These are phyloP conservation scores for Scaptomyza polygonia DNA, from an alignment of 2,888 invertebrate genomes.

Conservation along the genomic window DNA sequence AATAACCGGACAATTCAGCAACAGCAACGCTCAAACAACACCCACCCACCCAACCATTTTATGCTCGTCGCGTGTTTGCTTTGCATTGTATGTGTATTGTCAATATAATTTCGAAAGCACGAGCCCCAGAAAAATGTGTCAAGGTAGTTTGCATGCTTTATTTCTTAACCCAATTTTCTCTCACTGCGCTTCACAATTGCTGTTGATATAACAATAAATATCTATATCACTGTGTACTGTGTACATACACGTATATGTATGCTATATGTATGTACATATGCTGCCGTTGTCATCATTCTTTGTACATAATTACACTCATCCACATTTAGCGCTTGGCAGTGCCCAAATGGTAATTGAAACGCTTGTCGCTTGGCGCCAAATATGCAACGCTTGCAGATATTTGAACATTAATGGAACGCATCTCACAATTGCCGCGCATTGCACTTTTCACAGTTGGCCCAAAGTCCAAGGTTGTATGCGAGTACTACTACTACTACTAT, in stretches of 20 bases:
- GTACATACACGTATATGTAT: too few relatives aligned
- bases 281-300: constrained; percentile 29
- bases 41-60: neutral
- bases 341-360: neutral
- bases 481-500: constrained; percentile 8
- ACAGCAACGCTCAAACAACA: neutral
- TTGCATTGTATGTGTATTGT: constrained; percentile 22
- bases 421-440: constrained; percentile 12
- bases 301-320: constrained; percentile 4
- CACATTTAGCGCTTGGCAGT: constrained; percentile 5
- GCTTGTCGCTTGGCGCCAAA: constrained; percentile 9
- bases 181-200: constrained; percentile 28
- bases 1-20: constrained; percentile 1
- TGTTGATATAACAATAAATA: too few relatives aligned
- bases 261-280: too few relatives aligned
- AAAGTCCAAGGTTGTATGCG: constrained; percentile 49
- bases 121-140: constrained; percentile 62
- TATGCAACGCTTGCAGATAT: constrained; percentile 26
- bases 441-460: constrained; percentile 11
- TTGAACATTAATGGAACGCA: constrained; percentile 40
- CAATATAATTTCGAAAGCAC: constrained; percentile 51
- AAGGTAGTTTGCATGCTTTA: constrained; percentile 76
- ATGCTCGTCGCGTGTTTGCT: constrained; percentile 23
- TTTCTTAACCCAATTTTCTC: constrained; percentile 74
- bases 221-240: too few relatives aligned